Percentiles rank a stretch among this genome's conserved stretches.
These are phyloP conservation scores for Omphaloscelis lunosa DNA, from an alignment of 2,888 invertebrate species.

Conservation along the genomic window DNA sequence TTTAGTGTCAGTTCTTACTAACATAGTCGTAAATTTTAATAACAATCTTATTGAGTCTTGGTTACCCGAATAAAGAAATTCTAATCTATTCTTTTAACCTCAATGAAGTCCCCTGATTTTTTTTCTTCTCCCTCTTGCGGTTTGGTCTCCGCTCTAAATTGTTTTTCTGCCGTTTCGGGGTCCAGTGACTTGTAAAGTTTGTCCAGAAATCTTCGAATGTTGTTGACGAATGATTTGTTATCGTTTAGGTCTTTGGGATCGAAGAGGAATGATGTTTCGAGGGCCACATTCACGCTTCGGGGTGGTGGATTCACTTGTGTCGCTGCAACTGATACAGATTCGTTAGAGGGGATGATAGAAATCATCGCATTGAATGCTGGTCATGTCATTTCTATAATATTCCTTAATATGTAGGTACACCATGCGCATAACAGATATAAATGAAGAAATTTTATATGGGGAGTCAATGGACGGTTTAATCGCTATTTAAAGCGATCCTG, in stretches of 20 bases:
- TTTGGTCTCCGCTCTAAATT: neutral
- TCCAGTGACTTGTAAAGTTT: constrained; percentile 32
- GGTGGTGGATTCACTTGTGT: neutral
- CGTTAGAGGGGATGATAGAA: neutral
- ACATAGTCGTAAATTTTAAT: too few species aligned
- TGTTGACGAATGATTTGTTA: constrained; percentile 30
- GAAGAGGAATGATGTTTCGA: constrained; percentile 61
- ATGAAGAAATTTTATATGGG: too few species aligned
- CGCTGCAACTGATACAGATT: constrained; percentile 34
- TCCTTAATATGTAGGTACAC: too few species aligned
- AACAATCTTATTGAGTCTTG: too few species aligned
- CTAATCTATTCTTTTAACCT: too few species aligned
- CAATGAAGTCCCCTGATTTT: neutral
- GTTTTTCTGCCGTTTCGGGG: neutral
- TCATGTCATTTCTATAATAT: too few species aligned
- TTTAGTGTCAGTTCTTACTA: too few species aligned
- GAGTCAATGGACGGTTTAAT: too few species aligned
- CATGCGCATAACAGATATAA: too few species aligned
- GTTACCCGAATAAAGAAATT: too few species aligned
- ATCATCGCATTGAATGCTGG: too few species aligned
- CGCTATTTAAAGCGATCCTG: too few species aligned
- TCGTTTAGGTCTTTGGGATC: constrained; percentile 47
- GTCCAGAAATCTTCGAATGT: constrained; percentile 46
- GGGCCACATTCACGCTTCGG: constrained; percentile 55
- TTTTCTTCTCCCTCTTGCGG: accelerated